These are phyloP conservation scores for Drosophila mulleri DNA, from an alignment of 2,888 invertebrate genomes.

Conservation along the genomic window DNA sequence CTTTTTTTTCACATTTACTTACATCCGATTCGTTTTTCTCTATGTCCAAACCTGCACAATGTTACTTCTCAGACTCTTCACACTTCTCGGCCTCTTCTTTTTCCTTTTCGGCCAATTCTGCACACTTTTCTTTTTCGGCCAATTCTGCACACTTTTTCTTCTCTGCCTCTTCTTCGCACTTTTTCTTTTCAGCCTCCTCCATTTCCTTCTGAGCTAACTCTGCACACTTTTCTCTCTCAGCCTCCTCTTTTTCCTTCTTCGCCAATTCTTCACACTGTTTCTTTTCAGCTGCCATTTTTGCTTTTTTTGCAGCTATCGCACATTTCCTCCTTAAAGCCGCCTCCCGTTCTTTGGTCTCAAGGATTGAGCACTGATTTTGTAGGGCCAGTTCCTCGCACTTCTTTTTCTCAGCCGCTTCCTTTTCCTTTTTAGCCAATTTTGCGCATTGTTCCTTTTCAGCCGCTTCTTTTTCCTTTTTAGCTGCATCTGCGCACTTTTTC, in stretches of 20 bases:
- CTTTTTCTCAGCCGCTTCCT: not conserved
- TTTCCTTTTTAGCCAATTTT: not conserved
- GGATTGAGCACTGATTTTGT: not conserved
- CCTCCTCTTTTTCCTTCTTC: not conserved
- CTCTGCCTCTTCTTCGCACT: not conserved
- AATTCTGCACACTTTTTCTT: not conserved
- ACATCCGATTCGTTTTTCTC: too few relatives aligned
- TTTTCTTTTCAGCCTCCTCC: not conserved
- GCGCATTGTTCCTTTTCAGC: not conserved
- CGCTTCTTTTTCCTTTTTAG: not conserved
- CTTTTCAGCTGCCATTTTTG: not conserved
- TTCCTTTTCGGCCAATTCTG: not conserved
- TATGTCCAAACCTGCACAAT: not conserved
- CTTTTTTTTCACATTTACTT: too few relatives aligned
- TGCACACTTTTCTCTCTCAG: not conserved
- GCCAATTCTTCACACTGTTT: not conserved
- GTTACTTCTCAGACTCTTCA: not conserved
- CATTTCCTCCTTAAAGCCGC: conserved; percentile 2
- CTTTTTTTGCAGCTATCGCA: not conserved
- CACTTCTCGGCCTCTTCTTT: not conserved
- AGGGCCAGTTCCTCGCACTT: not conserved
- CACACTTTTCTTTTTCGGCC: not conserved
- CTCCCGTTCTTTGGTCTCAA: not conserved
- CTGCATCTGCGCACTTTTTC: not conserved
- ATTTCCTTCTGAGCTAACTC: not conserved